Base-by-base conservation (phyloP, 2,797 vertebrate genomes). In the Thalassophryne amazonica region DNA sequence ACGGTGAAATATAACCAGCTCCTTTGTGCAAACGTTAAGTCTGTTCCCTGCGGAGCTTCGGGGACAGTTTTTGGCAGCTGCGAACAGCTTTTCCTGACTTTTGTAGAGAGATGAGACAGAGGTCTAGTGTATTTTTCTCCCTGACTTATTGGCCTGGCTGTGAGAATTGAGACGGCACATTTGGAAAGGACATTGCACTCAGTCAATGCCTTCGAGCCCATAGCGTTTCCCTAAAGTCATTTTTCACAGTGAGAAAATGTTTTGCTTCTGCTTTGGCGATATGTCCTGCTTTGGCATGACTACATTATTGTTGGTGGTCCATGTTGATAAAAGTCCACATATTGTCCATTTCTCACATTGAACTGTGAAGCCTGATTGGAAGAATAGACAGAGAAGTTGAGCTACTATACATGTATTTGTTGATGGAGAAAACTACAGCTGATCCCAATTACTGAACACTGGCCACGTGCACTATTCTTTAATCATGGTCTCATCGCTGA, bases 1-100 rank as follows among this genome's bases (percentile, higher is more conserved):
- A 62, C 73, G 45, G 78, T 82, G 86, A 86, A 87, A 87, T 76
- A 88, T 80, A 88, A 86, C 77, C 83, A 81, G 76, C 57, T 42
- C 63, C 49, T 88, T 86, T 83, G 84, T 80, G 68, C 60, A 48
- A 55, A 46, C 61, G 78, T 76, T 80, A 71, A 85, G 60, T 80
- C 65, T 34, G 32, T 55, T 87, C 85, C 81, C 85, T 36, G 56
- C 67, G 64, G 76, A 72, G 38, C 58, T 59, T 66, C 77, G 78
- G 73, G 78, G 78, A 81, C 43, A 52, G 24, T 42, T 69, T 62
- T 78, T 85, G 80, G 76, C 78, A 61, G 24, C 51, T 30, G 34
- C 35, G 51, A 73, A 65, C 53, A 41, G 57, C 64, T 28, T 17
- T 50, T 48, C 69, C 28, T 47, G 60, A 80, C 73, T 70, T 71